Conservation (phyloP, 37 sponge, comb jelly and placozoan species). For the Amphimedon queenslandica region DNA sequence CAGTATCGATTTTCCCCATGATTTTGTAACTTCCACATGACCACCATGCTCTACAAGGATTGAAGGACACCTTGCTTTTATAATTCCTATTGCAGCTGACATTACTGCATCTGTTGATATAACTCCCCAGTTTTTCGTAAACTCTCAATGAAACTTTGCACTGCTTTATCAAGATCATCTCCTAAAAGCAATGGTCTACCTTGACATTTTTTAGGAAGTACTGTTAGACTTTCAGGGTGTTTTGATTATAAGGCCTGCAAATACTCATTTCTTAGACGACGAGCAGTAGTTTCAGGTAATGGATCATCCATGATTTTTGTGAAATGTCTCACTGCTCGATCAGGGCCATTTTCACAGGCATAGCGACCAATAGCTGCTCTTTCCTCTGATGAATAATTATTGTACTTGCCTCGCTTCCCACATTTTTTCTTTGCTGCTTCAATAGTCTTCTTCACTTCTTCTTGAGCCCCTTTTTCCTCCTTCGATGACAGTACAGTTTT, state of each 20-base stretch:
- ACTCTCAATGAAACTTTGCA: too few species aligned
- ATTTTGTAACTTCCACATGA: constrained; percentile 8
- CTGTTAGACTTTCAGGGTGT: too few species aligned
- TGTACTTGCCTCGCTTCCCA: too few species aligned
- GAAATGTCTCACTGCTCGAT: background rate
- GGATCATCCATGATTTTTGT: background rate
- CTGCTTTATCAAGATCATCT: background rate
- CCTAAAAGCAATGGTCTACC: too few species aligned
- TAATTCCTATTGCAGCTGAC: constrained; percentile 43
- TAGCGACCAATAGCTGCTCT: constrained; percentile 5
- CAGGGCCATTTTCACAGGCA: constrained; percentile 7
- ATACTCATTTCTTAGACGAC: background rate
- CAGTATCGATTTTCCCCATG: constrained; percentile 43
- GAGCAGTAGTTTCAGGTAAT: constrained; percentile 13
- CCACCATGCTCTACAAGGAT: constrained; percentile 40
- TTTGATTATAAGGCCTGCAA: background rate
- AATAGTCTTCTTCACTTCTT: too few species aligned
- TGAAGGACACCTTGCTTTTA: constrained; percentile 8
- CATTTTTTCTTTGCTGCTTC: too few species aligned
- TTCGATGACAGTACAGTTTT: too few species aligned
- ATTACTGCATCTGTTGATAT: too few species aligned
- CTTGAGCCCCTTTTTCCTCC: too few species aligned
- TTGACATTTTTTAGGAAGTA: too few species aligned
- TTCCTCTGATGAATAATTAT: background rate
- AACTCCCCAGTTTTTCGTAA: too few species aligned